Evolutionary conservation across 2,113 vertebrate species (phyloP), one percentile per base, ranked within the genome.

Genomic region (Rhabdornis inornatus): DNA sequence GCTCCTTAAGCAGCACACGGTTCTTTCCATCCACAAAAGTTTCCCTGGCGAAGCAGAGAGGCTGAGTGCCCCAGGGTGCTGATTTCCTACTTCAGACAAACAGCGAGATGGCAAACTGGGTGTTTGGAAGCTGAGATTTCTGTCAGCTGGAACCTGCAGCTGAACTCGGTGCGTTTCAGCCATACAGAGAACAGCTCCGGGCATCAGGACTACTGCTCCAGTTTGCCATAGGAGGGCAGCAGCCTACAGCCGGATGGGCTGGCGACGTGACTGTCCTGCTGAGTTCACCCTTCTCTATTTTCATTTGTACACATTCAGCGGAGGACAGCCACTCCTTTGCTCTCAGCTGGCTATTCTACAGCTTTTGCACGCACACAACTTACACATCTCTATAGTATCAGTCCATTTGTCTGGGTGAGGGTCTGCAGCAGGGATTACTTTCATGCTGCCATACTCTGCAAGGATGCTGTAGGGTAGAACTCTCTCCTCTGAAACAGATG

Each of bases 161-260:
- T 63, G 76, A 77, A 4, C 40, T 77, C 9, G 1, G 20, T 66
- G 81, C 30, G 11, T 47, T 11, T 33, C 13, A 16, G 59, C 4
- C 17, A 4, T 3, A 3, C 4, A 19, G 49, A 7, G 53, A 31
- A 20, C n/a, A 47, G 39, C 30, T 80, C 47, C 82, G 44, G 28
- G 68, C 59, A 2, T 11, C 28, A 35, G 37, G 21, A 14, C 1
- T 12, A 76, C 69, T 45, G 22, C 47, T 74, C 19, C 83, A 6
- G 52, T 16, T 66, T 47, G 59, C 86, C 85, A 1, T 10, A 21
- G 71, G 87, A 83, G 88, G 97, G 86, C 90, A 96, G 90, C 93
- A 92, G 49, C 53, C 42, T 49, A 95, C 81, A 95, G 53, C 31
- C 27, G 71, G 75, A 80, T 10, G 35, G 39, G n/a, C 13, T 69